Base-by-base conservation (phyloP, 2,113 vertebrate species). In the Vidua macroura region DNA sequence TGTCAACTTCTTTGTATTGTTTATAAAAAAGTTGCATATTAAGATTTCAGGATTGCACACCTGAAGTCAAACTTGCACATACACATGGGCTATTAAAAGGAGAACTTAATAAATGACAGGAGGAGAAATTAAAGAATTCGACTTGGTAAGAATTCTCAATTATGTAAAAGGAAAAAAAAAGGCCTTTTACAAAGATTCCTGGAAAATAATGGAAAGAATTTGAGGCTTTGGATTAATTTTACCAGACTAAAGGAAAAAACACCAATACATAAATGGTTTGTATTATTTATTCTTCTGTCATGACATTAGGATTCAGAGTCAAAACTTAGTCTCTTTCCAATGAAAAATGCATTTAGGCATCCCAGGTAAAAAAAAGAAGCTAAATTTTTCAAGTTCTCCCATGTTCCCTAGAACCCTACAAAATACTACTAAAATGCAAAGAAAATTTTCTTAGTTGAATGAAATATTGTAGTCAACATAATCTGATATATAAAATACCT, bases 1-100 rank as follows among this genome's bases (percentile, higher is more conserved):
- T 98, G 98, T 98, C 98, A 98, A 96, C 97, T 97, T 97, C 97
- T 98, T 97, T 97, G 96, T 97, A 97, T 97, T 98, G 97, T 98
- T 98, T 98, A 97, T 98, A 96, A 94, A 67, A 96, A 95, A 96
- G 97, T 96, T 98, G 92, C 96, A 96, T 96, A 97, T 95, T 97
- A 98, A 97, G 88, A 97, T 97, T 98, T 97, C 97, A 97, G 93
- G 86, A 96, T 96, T 97, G 58, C 2, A 21, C 69, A 94, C 93
- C 96, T 93, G 87, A 90, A 97, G 84, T 94, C 85, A 95, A 97
- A 97, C 88, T 94, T 94, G 63, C 30, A 13, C 59, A 80, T 80
- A 89, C 18, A 68, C 68, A 60, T 24, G 64, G 93, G 63, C 82
- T 66, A 64, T 79, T 96, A 92, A 91, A 77, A 95, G 46, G 9